These are phyloP conservation scores for Ecliptopera silaceata DNA, from an alignment of 2,888 invertebrate genomes.

Conservation along the genomic window DNA sequence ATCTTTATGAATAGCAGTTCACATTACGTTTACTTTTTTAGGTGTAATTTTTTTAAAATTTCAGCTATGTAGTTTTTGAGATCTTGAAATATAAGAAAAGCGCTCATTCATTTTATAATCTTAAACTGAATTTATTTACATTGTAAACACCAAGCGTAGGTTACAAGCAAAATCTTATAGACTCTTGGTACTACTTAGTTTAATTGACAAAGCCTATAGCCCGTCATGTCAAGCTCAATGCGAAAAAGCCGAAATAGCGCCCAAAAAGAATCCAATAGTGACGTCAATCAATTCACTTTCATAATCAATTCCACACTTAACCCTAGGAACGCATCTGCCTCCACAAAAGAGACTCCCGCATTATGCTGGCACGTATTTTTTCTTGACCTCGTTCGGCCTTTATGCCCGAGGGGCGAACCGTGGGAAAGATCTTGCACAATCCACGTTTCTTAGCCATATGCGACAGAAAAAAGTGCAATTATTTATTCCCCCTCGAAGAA, in stretches of 20 bases:
- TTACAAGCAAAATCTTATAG: no score
- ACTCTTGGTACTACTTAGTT: no score
- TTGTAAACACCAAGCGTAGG: no score
- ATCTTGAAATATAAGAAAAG: no score
- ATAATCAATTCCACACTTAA: constrained; percentile 71
- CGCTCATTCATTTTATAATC: no score
- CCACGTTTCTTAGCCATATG: constrained; percentile 81
- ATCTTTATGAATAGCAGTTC: neutral
- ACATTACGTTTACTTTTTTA: neutral
- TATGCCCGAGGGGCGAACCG: constrained; percentile 78
- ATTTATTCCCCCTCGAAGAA: constrained; percentile 82
- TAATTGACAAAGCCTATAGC: no score
- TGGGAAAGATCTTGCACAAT: constrained; percentile 80
- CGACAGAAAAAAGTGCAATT: constrained; percentile 83
- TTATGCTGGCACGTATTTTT: constrained; percentile 79
- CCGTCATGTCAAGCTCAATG: neutral
- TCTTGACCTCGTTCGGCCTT: constrained; percentile 80
- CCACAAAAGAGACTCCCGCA: constrained; percentile 74
- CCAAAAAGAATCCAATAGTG: constrained; percentile 40
- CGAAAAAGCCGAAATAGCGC: constrained; percentile 20
- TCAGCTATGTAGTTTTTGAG: no score
- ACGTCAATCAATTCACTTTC: constrained; percentile 72
- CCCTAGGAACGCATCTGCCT: constrained; percentile 79
- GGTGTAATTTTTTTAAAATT: no score
- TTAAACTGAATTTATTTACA: no score